Conservation (phyloP, 1,140 invertebrate species). For the Brachionus paranguensis region DNA sequence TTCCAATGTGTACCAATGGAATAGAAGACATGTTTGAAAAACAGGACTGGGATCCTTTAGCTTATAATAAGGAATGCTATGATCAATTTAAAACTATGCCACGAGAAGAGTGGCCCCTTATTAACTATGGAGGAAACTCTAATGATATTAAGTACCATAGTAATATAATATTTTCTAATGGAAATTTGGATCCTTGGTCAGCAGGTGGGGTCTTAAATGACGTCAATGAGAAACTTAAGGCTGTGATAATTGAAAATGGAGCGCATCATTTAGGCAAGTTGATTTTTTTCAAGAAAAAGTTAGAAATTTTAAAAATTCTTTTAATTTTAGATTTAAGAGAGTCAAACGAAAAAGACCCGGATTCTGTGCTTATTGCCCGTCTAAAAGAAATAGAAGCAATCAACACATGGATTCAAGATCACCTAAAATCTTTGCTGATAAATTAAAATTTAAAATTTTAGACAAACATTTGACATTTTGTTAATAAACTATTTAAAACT, state of each 20-base stretch:
- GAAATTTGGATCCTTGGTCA: conserved; percentile 78
- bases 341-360: conserved; percentile 66
- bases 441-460: neutral
- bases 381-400: conserved; percentile 65
- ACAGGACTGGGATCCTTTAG: conserved; percentile 66
- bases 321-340: conserved; percentile 65
- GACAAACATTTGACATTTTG: neutral
- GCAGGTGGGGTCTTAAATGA: conserved; percentile 75
- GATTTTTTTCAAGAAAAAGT: neutral
- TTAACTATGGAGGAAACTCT: conserved; percentile 73
- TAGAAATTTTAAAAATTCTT: neutral
- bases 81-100: conserved; percentile 66
- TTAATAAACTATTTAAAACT: neutral
- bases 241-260: conserved; percentile 72
- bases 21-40: conserved; percentile 76
- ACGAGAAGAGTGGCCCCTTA: conserved; percentile 62
- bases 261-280: conserved; percentile 71
- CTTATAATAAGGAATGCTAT: conserved; percentile 64
- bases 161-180: conserved; percentile 46
- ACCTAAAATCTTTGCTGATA: neutral
- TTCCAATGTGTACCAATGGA: conserved; percentile 78
- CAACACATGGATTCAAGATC: conserved; percentile 62
- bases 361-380: conserved; percentile 65
- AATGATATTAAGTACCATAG: conserved; percentile 75
- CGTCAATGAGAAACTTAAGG: conserved; percentile 63